phyloP scores from a whole-genome alignment of 2,888 invertebrate species.

The Platycnemis pennipes region DNA sequence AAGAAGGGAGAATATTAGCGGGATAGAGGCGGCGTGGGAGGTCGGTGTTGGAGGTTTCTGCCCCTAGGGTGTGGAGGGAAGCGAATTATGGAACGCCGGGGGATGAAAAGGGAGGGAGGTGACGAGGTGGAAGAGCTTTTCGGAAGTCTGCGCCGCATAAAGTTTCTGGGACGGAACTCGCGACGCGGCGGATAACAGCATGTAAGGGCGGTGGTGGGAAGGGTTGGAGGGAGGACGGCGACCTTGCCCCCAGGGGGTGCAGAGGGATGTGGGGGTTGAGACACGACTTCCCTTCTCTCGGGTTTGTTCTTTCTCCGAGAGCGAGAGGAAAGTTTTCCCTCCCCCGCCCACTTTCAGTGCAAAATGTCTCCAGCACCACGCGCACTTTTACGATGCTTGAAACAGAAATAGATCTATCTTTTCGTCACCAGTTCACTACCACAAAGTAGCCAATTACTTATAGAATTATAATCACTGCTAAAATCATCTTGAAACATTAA shows the following conservation, averaged over 20 bases:
- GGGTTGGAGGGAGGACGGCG: neutral
- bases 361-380: neutral
- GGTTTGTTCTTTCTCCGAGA: neutral
- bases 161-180: neutral
- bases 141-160: neutral
- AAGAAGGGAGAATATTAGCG: neutral
- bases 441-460: too few species aligned
- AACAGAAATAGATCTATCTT: neutral
- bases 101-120: neutral
- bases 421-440: too few species aligned
- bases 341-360: neutral
- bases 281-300: neutral
- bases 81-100: neutral
- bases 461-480: too few species aligned
- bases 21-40: neutral
- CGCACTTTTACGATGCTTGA: neutral
- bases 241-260: neutral
- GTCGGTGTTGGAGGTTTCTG: neutral
- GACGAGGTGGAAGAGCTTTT: neutral
- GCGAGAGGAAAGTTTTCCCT: neutral
- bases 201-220: neutral
- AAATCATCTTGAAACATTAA: too few species aligned
- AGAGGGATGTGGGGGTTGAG: neutral
- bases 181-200: neutral
- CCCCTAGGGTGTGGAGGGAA: neutral